Evolutionary conservation across 2,797 vertebrate species (phyloP).

Genomic region (Esox lucius): DNA sequence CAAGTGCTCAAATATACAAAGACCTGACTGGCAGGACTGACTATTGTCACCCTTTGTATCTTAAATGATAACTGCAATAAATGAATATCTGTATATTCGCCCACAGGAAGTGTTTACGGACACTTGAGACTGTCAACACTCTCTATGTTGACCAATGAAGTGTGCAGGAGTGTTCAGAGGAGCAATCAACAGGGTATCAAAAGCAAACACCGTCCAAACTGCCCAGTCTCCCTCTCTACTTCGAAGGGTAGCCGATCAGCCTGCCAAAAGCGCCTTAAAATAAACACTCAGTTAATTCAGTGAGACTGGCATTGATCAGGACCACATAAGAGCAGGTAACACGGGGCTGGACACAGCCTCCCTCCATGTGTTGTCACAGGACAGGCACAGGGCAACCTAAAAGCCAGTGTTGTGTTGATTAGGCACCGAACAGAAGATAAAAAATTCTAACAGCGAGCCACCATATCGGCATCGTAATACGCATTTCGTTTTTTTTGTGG

Average conservation of each 20-base stretch:
- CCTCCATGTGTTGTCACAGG: background rate
- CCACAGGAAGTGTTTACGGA: conserved; percentile 57
- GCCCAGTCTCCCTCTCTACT: conserved; percentile 36
- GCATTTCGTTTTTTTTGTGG: background rate
- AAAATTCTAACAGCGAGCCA: background rate
- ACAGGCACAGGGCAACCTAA: background rate
- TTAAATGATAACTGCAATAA: conserved; percentile 41
- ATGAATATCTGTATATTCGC: conserved; percentile 44
- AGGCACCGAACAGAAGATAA: background rate
- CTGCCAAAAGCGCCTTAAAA: conserved; percentile 69
- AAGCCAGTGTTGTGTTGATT: background rate
- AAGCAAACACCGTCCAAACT: conserved; percentile 61
- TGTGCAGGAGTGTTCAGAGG: conserved; percentile 41
- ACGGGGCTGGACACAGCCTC: conserved; percentile 31
- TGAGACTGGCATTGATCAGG: conserved; percentile 73
- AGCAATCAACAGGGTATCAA: conserved; percentile 50
- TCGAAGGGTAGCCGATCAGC: conserved; percentile 43
- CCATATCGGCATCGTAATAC: background rate
- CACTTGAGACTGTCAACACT: conserved; percentile 60
- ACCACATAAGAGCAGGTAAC: conserved; percentile 69
- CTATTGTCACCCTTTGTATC: conserved; percentile 32
- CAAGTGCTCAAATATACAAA: too few species aligned
- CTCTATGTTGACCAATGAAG: conserved; percentile 55
- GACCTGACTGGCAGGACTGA: too few species aligned
- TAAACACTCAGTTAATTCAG: conserved; percentile 75